Evolutionary conservation across 1,140 invertebrate genomes (phyloP).

Genomic region (Mya arenaria): DNA sequence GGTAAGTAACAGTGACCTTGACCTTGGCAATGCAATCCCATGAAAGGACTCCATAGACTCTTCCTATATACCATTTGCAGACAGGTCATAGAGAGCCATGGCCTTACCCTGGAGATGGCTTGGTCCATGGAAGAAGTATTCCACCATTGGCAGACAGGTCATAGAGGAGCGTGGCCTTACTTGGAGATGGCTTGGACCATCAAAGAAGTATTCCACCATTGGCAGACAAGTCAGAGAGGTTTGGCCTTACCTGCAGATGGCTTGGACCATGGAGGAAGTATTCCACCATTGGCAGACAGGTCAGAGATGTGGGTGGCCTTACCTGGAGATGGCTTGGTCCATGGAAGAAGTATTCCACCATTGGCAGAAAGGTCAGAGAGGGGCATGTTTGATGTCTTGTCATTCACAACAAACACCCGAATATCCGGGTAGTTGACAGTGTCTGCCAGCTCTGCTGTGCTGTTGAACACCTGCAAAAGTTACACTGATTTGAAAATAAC

Average conservation of each 20-base stretch:
- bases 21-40: too few relatives aligned
- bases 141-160: too few relatives aligned
- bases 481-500: slow-evolving; percentile 78
- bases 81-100: too few relatives aligned
- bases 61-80: too few relatives aligned
- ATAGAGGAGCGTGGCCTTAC: neutral
- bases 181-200: slow-evolving; percentile 21
- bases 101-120: too few relatives aligned
- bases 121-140: too few relatives aligned
- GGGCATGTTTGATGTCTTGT: neutral
- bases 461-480: slow-evolving; percentile 71
- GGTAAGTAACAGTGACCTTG: too few relatives aligned
- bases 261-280: too few relatives aligned
- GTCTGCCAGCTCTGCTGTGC: slow-evolving; percentile 55
- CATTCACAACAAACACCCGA: slow-evolving; percentile 57
- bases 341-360: slow-evolving; percentile 30
- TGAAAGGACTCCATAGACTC: too few relatives aligned
- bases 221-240: neutral
- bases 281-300: too few relatives aligned
- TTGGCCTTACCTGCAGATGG: too few relatives aligned
- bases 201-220: slow-evolving; percentile 24
- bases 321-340: slow-evolving; percentile 28
- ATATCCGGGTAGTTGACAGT: slow-evolving; percentile 62
- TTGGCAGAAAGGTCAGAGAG: neutral
- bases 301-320: neutral